phyloP scores from a whole-genome alignment of 2,113 vertebrate genomes.

The Crypturellus undulatus region DNA sequence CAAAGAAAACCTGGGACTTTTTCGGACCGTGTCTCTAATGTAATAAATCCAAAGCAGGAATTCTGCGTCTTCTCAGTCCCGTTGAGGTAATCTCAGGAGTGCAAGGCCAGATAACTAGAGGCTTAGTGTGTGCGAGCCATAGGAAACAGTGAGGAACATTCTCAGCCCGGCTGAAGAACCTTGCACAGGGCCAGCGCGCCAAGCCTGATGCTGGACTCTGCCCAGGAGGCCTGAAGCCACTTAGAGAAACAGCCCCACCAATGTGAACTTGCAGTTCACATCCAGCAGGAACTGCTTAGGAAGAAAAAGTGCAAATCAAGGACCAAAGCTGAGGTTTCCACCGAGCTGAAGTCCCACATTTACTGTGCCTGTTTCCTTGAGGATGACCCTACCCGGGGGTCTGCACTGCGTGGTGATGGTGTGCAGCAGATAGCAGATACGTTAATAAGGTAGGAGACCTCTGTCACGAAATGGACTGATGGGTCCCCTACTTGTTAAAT shows the following conservation, averaged over 20 bases:
- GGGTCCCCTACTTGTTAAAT: background rate
- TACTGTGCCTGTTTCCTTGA: accelerated
- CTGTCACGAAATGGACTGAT: background rate
- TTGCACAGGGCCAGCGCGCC: accelerated
- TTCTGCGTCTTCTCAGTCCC: background rate
- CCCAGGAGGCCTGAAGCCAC: accelerated
- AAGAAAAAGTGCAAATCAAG: background rate
- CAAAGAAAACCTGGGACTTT: background rate
- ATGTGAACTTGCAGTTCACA: background rate
- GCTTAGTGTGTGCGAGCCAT: background rate
- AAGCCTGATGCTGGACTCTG: accelerated
- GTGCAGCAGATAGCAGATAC: background rate
- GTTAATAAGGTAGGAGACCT: background rate
- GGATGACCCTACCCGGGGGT: background rate
- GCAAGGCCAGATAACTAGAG: accelerated
- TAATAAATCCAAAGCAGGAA: accelerated
- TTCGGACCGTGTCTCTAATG: accelerated
- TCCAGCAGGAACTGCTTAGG: background rate
- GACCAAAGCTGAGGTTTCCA: background rate
- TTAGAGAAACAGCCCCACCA: accelerated
- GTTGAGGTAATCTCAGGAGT: background rate
- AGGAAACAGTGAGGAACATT: background rate
- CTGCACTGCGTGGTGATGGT: accelerated
- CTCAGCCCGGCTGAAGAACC: background rate
- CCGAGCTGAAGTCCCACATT: background rate